A percentile compares a stretch with the other conserved stretches of the same genome.
These are phyloP conservation scores for Gonatopus flavifemur DNA, from an alignment of 1,140 invertebrate species.

Conservation along the genomic window DNA sequence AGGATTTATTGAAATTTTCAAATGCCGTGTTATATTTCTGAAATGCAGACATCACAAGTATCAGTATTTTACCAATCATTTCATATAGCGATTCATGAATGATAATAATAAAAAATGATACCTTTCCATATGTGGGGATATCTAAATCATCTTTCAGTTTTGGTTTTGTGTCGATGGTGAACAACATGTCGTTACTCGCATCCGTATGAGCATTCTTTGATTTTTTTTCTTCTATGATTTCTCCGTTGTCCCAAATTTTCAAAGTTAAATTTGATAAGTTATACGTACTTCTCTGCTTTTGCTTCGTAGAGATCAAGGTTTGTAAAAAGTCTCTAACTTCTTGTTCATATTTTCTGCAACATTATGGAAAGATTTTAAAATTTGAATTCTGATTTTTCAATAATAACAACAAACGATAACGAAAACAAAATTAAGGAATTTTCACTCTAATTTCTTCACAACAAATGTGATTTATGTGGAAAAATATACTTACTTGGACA, in stretches of 20 bases:
- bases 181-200: constrained; percentile 30
- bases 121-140: constrained; percentile 52
- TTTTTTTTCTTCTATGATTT: constrained; percentile 8
- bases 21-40: constrained; percentile 47
- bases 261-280: constrained; percentile 34
- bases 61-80: no score
- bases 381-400: neutral
- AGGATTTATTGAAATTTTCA: constrained; percentile 21
- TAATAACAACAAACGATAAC: neutral
- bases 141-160: constrained; percentile 41
- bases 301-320: constrained; percentile 18
- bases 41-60: constrained; percentile 5
- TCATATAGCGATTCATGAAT: neutral
- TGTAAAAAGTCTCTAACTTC: constrained; percentile 39
- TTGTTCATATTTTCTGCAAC: constrained; percentile 40
- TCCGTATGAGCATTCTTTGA: constrained; percentile 5
- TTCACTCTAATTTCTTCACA: constrained; percentile 8
- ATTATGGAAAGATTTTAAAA: constrained; percentile 12
- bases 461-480: neutral
- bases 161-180: constrained; percentile 50
- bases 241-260: constrained; percentile 38
- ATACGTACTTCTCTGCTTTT: constrained; percentile 18
- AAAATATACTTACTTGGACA: constrained; percentile 31
- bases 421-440: constrained; percentile 4
- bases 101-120: constrained; percentile 20